Conservation (phyloP, 2,888 invertebrate genomes). For the Sisyra terminalis region DNA sequence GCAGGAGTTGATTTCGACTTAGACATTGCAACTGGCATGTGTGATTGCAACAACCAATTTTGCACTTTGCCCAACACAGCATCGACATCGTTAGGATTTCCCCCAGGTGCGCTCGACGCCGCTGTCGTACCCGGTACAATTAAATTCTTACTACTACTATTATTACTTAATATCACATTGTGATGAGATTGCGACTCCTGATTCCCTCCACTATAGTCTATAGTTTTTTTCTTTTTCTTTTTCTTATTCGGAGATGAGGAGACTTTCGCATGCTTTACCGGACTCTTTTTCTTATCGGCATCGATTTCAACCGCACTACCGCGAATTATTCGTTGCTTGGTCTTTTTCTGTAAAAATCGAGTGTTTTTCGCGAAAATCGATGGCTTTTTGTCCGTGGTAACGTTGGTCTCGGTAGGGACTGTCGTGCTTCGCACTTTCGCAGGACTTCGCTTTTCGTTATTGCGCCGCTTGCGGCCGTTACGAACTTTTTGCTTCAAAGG, state of each 20-base stretch:
- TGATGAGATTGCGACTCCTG: slow-evolving; percentile 32
- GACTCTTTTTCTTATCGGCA: slow-evolving; percentile 24
- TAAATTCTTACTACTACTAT: slow-evolving; percentile 27
- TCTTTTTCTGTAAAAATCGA: slow-evolving; percentile 4
- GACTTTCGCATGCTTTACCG: slow-evolving; percentile 20
- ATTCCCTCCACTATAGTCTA: slow-evolving; percentile 52
- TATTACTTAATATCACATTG: slow-evolving; percentile 1
- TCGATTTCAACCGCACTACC: slow-evolving; percentile 6
- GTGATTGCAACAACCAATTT: slow-evolving; percentile 67
- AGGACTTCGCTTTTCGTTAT: slow-evolving; percentile 31
- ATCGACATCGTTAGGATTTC: slow-evolving; percentile 36
- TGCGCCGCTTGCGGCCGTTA: slow-evolving; percentile 38
- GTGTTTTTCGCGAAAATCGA: slow-evolving; percentile 25
- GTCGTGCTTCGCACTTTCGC: slow-evolving; percentile 12
- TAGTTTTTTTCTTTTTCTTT: slow-evolving; percentile 48
- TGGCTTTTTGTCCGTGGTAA: slow-evolving; percentile 22
- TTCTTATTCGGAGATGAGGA: slow-evolving; percentile 44
- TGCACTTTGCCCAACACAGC: slow-evolving; percentile 43
- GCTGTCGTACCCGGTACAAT: slow-evolving; percentile 21
- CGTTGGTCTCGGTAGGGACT: slow-evolving; percentile 20
- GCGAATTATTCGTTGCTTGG: background rate
- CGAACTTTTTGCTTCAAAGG: slow-evolving; percentile 72
- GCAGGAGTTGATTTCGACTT: slow-evolving; percentile 77
- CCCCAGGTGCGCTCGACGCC: slow-evolving; percentile 22
- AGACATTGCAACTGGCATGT: slow-evolving; percentile 42